Evolutionary conservation across 1,140 invertebrate species (phyloP), one percentile per base, ranked within the genome.

Genomic region (Calliphora vicina): DNA sequence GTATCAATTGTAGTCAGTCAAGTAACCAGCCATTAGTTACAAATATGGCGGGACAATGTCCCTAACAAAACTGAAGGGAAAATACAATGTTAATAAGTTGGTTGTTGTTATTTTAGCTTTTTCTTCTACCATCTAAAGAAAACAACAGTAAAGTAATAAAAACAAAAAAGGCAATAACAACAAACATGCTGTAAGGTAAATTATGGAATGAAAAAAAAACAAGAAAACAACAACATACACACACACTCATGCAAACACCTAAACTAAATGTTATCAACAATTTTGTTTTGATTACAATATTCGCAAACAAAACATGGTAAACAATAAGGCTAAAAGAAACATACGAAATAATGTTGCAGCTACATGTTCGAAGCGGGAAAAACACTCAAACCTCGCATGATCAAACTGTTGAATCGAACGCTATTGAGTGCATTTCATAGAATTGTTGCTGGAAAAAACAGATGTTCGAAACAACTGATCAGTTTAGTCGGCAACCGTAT

Each of bases 261-360:
- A 10, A n/a, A 57, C 12, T n/a, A 78, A 45, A n/a, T 42, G 23
- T 78, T 78, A 78, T 78, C 74, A 43, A 23, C 35, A 23, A 45
- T 43, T 78, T 78, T 78, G 74, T 78, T 78, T 78, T 78, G 74
- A 78, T 78, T 78, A 78, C 74, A 25, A 20, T 78, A 43, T 78
- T 43, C 74, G 35, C 74, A 78, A 74, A 74, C 72, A 74, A 78
- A 78, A 74, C 72, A 74, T 17, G 29, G 13, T 15, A 74, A n/a
- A 73, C 2, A 42, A 5, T 12, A 50, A 50, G 15, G 17, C 29
- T 20, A 45, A 13, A 45, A 78, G 74, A 43, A 12, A 78, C 6
- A 57, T 42, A 35, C 29, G 42, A 76, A 35, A 35, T 15, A 43
- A 78, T 78, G 23, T 35, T 43, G n/a, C 74, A 43, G 12, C 74